Evolutionary conservation across 2,113 vertebrate genomes (phyloP).

Genomic region (Motacilla alba): DNA sequence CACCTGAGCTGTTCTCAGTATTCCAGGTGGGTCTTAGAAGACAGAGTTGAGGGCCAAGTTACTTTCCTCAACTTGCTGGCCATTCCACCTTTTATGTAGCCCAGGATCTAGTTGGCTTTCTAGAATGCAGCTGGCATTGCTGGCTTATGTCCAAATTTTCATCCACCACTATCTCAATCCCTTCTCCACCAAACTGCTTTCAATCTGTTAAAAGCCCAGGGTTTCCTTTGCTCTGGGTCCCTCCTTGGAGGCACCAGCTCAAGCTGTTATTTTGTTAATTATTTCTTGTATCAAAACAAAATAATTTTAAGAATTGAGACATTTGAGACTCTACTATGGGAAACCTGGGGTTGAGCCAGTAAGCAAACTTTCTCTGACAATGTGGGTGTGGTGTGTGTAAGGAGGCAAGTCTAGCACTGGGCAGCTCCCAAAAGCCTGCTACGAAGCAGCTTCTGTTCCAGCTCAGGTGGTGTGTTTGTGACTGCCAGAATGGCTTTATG

Average conservation of each 20-base stretch:
- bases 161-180: rapidly evolving
- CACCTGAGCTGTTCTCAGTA: neutral
- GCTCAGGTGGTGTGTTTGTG: neutral
- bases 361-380: neutral
- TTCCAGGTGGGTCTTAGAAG: neutral
- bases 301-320: neutral
- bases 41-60: neutral
- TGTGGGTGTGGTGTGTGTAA: neutral
- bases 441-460: neutral
- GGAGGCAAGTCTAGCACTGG: neutral
- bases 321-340: neutral
- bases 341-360: neutral
- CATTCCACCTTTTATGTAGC: neutral
- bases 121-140: neutral
- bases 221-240: neutral
- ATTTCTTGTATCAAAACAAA: neutral
- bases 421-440: neutral
- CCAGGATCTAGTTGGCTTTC: neutral
- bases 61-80: neutral
- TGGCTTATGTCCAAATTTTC: neutral
- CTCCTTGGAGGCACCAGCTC: neutral
- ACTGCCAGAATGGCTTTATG: neutral
- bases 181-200: neutral
- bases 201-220: neutral
- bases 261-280: neutral